These are phyloP conservation scores for Meteorus sp. DNA, from an alignment of 1,140 invertebrate species.

Conservation along the genomic window DNA sequence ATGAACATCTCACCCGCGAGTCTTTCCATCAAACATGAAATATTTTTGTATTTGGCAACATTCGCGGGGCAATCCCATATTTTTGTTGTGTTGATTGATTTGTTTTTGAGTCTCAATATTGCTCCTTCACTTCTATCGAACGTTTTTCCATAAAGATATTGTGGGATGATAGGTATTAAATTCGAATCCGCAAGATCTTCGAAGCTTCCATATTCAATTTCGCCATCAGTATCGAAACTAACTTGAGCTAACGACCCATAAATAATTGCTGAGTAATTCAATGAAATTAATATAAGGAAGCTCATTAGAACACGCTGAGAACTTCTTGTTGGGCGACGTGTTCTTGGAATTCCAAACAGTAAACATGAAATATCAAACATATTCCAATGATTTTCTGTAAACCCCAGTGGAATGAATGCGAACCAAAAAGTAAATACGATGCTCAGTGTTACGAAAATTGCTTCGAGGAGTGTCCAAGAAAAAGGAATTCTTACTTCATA, in stretches of 20 bases:
- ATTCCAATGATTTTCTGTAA: slow-evolving; percentile 1
- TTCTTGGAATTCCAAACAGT: slow-evolving; percentile 13
- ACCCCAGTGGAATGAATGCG: background rate
- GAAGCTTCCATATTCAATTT: slow-evolving; percentile 14
- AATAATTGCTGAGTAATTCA: slow-evolving; percentile 17
- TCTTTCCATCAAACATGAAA: slow-evolving; percentile 20
- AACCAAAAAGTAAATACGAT: slow-evolving; percentile 13
- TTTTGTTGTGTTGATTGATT: background rate
- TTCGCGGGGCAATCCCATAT: background rate
- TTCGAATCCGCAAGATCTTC: slow-evolving; percentile 20
- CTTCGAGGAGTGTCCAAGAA: background rate
- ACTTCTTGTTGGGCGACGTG: background rate
- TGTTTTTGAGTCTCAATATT: slow-evolving; percentile 6
- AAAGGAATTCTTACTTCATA: background rate
- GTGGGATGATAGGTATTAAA: background rate
- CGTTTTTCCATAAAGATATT: slow-evolving; percentile 9
- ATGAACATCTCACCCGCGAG: background rate
- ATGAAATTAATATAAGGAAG: slow-evolving; percentile 11
- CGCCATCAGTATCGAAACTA: background rate
- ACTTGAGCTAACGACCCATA: slow-evolving; percentile 11
- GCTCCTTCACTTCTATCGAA: slow-evolving; percentile 4
- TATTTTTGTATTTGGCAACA: slow-evolving; percentile 12
- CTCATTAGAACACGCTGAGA: slow-evolving; percentile 8
- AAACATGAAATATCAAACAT: slow-evolving; percentile 13
- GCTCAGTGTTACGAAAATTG: background rate